phyloP scores from a whole-genome alignment of 2,888 invertebrate species.

The Lysandra coridon region DNA sequence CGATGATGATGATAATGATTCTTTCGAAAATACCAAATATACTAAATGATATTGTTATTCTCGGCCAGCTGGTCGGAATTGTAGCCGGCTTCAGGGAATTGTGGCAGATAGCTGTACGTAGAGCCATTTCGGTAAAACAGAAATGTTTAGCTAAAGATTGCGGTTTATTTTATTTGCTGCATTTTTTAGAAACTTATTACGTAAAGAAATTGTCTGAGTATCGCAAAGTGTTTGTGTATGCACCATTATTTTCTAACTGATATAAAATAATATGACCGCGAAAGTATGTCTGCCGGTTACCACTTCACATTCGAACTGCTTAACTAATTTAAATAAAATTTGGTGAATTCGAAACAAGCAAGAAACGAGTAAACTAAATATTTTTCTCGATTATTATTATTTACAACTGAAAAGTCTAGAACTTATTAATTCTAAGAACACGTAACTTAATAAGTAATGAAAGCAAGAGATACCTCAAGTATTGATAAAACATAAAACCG shows the following conservation, averaged over 20 bases:
- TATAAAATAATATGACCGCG: no score
- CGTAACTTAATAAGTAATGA: no score
- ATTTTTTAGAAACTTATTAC: neutral
- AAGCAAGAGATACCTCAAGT: neutral
- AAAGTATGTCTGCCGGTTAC: no score
- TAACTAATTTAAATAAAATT: no score
- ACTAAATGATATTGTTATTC: neutral
- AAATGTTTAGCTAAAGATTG: neutral
- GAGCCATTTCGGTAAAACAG: neutral
- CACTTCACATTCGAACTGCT: no score
- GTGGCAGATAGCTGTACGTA: neutral
- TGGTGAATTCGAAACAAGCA: neutral
- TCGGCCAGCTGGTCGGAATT: neutral
- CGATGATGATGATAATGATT: no score
- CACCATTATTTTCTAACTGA: no score
- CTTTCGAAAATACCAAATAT: neutral
- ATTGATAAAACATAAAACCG: neutral
- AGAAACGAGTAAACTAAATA: neutral
- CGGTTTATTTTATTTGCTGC: neutral
- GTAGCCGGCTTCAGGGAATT: neutral
- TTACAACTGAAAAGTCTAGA: no score
- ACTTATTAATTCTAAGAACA: no score
- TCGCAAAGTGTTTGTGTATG: no score
- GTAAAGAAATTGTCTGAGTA: no score
- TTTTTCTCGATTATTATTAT: no score